phyloP scores from a whole-genome alignment of 2,797 vertebrate genomes.

The Crossoptilon crossoptilon region DNA sequence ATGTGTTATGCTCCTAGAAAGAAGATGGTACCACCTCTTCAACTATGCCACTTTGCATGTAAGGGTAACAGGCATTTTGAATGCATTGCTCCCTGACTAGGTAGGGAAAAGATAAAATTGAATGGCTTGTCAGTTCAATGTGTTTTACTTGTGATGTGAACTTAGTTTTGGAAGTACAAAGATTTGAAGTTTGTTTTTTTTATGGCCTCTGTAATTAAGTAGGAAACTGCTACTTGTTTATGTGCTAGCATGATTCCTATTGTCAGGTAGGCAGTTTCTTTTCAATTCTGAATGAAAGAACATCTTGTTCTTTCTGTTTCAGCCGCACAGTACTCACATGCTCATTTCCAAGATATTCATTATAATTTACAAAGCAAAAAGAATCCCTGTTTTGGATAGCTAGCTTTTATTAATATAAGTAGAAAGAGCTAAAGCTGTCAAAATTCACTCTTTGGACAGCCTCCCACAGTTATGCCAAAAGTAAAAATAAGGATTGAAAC shows the following conservation, averaged over 20 bases:
- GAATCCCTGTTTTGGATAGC: neutral
- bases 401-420: neutral
- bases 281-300: neutral
- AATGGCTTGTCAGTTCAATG: neutral
- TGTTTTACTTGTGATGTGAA: rapidly evolving
- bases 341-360: constrained; percentile 28
- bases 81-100: neutral
- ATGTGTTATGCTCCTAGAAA: neutral
- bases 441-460: neutral
- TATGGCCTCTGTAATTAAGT: neutral
- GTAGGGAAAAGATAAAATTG: neutral
- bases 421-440: constrained; percentile 28
- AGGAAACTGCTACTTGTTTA: neutral
- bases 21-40: neutral
- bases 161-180: neutral
- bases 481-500: neutral
- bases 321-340: neutral
- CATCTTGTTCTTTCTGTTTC: constrained; percentile 23
- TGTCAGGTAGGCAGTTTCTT: constrained; percentile 19
- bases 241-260: neutral
- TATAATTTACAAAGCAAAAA: constrained; percentile 29
- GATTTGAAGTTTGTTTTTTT: neutral
- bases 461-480: neutral
- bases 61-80: neutral
- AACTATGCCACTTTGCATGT: neutral